These are phyloP conservation scores for Sycophaga agraensis DNA, from an alignment of 1,140 invertebrate genomes.

Conservation along the genomic window DNA sequence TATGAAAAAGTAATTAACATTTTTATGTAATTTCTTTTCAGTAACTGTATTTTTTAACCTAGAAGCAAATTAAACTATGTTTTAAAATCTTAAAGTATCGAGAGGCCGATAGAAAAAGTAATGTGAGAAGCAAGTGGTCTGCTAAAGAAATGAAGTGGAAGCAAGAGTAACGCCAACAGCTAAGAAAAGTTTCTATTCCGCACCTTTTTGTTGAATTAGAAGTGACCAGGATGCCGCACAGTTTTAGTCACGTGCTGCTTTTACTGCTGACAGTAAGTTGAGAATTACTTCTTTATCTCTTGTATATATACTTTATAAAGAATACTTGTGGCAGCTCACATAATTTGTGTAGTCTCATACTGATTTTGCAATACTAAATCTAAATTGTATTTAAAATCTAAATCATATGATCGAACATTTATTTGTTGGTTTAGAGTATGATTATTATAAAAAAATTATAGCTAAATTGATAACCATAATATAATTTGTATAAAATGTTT, in stretches of 20 bases:
- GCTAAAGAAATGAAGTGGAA: slow-evolving; percentile 26
- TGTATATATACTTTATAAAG: too few species aligned
- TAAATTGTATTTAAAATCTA: too few species aligned
- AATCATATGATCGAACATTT: too few species aligned
- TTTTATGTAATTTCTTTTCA: neutral
- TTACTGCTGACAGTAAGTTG: slow-evolving; percentile 25
- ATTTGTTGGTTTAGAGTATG: too few species aligned
- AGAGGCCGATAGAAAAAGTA: slow-evolving; percentile 14
- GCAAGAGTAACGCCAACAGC: neutral
- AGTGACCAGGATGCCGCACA: slow-evolving; percentile 9
- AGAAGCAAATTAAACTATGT: slow-evolving; percentile 4
- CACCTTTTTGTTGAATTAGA: slow-evolving; percentile 12
- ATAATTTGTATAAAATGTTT: too few species aligned
- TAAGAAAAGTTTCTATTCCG: slow-evolving; percentile 15
- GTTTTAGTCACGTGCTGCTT: neutral
- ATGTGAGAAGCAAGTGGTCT: slow-evolving; percentile 22
- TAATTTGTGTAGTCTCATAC: too few species aligned
- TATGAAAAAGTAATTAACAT: too few species aligned
- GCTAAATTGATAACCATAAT: too few species aligned
- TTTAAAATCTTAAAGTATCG: too few species aligned
- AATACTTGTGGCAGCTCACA: too few species aligned
- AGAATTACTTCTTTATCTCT: slow-evolving; percentile 2
- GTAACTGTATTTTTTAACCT: neutral
- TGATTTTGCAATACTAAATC: too few species aligned
- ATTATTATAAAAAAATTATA: too few species aligned